Percentiles rank a stretch among this genome's conserved stretches.
Conservation (phyloP, 1,140 invertebrate genomes). For the Parapsyche elsis region DNA sequence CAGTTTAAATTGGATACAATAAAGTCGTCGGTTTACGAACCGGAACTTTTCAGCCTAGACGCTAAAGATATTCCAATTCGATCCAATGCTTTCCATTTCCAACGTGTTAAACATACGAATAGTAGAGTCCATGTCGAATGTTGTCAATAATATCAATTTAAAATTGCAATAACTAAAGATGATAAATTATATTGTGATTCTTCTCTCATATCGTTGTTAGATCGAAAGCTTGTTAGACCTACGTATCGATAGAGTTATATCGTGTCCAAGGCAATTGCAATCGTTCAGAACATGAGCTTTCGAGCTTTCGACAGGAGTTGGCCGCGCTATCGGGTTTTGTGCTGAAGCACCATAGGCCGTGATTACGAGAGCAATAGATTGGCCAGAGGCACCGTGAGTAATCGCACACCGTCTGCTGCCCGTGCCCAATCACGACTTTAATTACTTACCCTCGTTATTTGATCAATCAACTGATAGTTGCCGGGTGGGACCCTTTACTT, state of each 20-base stretch:
- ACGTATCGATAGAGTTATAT: no score
- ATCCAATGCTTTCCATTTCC: no score
- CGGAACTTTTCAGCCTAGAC: background rate
- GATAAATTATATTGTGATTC: no score
- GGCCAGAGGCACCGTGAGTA: conserved; percentile 35
- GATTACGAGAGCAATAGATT: conserved; percentile 25
- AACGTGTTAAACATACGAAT: no score
- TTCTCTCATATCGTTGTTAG: no score
- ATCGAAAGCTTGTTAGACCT: no score
- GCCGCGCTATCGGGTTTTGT: background rate
- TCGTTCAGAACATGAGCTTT: no score
- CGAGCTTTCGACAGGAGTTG: background rate
- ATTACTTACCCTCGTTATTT: conserved; percentile 56
- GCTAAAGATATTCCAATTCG: no score
- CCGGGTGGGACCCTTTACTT: conserved; percentile 38
- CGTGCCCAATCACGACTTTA: conserved; percentile 55
- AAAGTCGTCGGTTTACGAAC: conserved; percentile 8
- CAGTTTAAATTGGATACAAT: conserved; percentile 7
- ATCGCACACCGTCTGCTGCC: conserved; percentile 44
- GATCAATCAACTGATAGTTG: conserved; percentile 55
- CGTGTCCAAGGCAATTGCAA: no score
- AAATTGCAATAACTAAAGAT: no score
- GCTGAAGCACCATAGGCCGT: background rate
- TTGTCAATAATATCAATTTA: no score
- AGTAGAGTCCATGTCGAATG: no score